Evolutionary conservation across 2,888 invertebrate species (phyloP).

Genomic region (Pyrocoelia pectoralis): DNA sequence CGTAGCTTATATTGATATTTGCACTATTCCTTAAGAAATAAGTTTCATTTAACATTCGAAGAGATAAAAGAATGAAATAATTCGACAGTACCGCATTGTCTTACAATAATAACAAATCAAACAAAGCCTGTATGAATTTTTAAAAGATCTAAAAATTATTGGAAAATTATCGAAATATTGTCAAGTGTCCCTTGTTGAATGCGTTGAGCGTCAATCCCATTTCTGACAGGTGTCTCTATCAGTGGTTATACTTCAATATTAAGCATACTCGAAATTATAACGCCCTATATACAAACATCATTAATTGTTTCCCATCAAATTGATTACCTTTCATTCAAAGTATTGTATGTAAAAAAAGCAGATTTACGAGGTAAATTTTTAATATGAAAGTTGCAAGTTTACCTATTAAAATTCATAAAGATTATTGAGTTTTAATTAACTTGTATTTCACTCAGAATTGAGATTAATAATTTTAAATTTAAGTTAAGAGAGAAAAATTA

Average conservation of each 20-base stretch:
- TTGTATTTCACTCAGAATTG: background rate
- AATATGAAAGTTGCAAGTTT: background rate
- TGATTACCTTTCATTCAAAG: slow-evolving; percentile 16
- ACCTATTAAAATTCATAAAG: slow-evolving; percentile 3
- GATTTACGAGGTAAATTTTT: background rate
- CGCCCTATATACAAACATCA: slow-evolving; percentile 18
- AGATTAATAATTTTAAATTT: background rate
- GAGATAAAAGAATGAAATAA: no score
- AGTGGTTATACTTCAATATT: slow-evolving; percentile 22
- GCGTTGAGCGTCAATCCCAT: slow-evolving; percentile 24
- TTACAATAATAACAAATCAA: background rate
- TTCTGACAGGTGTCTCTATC: slow-evolving; percentile 30
- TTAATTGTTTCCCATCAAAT: slow-evolving; percentile 18
- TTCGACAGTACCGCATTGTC: background rate
- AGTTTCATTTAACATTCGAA: no score
- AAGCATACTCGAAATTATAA: slow-evolving; percentile 28
- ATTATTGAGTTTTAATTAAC: background rate
- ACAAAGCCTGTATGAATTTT: background rate
- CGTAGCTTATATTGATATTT: no score
- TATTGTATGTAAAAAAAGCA: background rate
- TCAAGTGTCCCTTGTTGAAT: slow-evolving; percentile 23
- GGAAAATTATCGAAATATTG: slow-evolving; percentile 25
- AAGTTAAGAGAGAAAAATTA: no score
- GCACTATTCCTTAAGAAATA: no score
- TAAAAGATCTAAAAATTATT: slow-evolving; percentile 24